Base-by-base conservation (phyloP, 2,113 vertebrate species). In the Periophthalmus modestus region DNA sequence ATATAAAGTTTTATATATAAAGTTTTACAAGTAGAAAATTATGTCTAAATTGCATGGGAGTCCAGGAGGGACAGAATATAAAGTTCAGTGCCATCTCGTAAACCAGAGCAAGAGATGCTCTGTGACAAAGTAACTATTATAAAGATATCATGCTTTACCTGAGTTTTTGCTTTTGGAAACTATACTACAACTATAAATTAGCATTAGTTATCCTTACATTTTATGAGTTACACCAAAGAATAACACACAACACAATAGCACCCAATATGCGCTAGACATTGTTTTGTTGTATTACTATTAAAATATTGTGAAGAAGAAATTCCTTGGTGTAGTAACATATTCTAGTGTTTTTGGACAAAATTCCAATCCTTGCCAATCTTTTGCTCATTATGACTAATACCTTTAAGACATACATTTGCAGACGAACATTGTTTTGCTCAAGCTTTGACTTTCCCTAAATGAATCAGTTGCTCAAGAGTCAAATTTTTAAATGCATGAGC, bases 391-490 rank as follows among this genome's bases (percentile, higher is more conserved):
- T 61, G 15, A 21, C 65, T 39, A 54, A 76, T 74, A 69, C 54
- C 54, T 52, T 65, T 68, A 47, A 68, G 72, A n/a, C 18, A 19
- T 16, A 24, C 10, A 68, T 18, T 34, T 65, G 72, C 48, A n/a
- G 68, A 73, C 46, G 71, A 28, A 59, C 12, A 14, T 24, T 14
- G 77, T 71, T 73, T n/a, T 43, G 52, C 52, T n/a, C 52, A 55
- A 21, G 2, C 16, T 11, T 55, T 55, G 7, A n/a, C n/a, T 55
- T 55, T 21, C 52, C 52, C 7, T 2, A 55, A 21, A 55, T 55
- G 6, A 55, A 21, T 19, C 52, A 52, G 68, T 72, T 76, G 50
- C 80, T 82, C 52, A 68, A 73, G 68, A 33, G 52, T 73, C 1
- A 24, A 50, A 48, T 55, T 55, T 54, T 10, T 19, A 21, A 55